A percentile compares a stretch with the other conserved stretches of the same genome.
Conservation (phyloP, 2,797 vertebrate species). For the Arnoldichthys spilopterus region DNA sequence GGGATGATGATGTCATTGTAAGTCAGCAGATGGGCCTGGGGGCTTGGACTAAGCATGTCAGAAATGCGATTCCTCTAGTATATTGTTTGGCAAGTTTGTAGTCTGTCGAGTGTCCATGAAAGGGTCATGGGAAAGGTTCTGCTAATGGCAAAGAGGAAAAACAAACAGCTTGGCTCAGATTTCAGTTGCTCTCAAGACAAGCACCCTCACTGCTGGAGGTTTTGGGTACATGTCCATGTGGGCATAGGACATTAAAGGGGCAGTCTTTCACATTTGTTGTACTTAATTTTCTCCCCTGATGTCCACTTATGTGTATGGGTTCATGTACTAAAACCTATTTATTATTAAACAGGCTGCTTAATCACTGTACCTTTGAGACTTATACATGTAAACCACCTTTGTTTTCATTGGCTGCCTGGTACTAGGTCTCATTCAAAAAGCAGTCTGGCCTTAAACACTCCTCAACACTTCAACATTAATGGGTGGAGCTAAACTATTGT, state of each 20-base stretch:
- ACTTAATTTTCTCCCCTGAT: background rate
- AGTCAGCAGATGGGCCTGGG: slow-evolving; percentile 49
- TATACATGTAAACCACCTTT: background rate
- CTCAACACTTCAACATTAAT: too few relatives aligned
- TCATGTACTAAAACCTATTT: background rate
- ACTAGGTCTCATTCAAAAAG: background rate
- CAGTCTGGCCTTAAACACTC: background rate
- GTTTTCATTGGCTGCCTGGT: too few relatives aligned
- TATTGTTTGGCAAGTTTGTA: slow-evolving; percentile 45
- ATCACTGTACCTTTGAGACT: background rate
- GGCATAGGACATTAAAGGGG: slow-evolving; percentile 32
- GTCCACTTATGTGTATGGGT: background rate
- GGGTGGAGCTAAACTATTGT: too few relatives aligned
- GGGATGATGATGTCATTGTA: slow-evolving; percentile 56
- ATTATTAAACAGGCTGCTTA: too few relatives aligned
- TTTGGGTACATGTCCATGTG: slow-evolving; percentile 9
- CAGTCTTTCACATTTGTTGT: too few relatives aligned
- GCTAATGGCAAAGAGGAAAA: slow-evolving; percentile 60
- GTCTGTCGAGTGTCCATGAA: slow-evolving; percentile 47
- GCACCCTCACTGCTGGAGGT: slow-evolving; percentile 47
- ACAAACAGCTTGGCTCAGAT: slow-evolving; percentile 62
- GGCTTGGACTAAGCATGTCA: slow-evolving; percentile 46
- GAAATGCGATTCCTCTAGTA: slow-evolving; percentile 43
- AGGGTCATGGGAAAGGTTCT: slow-evolving; percentile 67
- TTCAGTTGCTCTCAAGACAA: slow-evolving; percentile 53